Conservation (phyloP, 1,140 invertebrate genomes). For the Brachionus plicatilis region DNA sequence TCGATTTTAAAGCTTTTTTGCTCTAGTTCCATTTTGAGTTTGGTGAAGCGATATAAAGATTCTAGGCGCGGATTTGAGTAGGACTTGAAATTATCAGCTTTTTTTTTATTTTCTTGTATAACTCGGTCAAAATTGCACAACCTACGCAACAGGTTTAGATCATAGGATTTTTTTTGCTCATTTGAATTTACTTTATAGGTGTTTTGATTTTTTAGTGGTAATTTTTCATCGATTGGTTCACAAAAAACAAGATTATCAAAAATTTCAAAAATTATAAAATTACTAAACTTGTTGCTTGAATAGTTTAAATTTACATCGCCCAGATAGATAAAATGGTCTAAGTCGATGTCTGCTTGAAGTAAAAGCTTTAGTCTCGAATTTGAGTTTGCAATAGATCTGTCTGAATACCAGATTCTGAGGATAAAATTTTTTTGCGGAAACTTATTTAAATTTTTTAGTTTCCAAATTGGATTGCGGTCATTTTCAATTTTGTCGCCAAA, state of each 20-base stretch:
- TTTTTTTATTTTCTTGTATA: neutral
- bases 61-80: neutral
- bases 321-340: neutral
- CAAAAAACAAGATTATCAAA: slow-evolving; percentile 10
- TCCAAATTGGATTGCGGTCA: slow-evolving; percentile 10
- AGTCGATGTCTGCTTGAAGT: neutral
- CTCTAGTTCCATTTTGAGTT: neutral
- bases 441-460: neutral
- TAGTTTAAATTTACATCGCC: slow-evolving; percentile 9
- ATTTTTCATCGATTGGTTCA: neutral
- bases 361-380: neutral
- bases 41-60: neutral
- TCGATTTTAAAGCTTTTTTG: neutral
- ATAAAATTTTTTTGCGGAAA: neutral
- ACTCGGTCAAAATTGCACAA: slow-evolving; percentile 16
- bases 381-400: neutral
- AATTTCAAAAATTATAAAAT: neutral
- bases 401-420: neutral
- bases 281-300: neutral
- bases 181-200: neutral
- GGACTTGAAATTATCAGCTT: neutral
- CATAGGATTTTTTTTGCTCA: slow-evolving; percentile 18
- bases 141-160: neutral
- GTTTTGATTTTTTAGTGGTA: neutral
- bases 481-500: neutral